A percentile compares a stretch with the other conserved stretches of the same genome.
These are phyloP conservation scores for Blastomussa wellsi DNA, from an alignment of 92 coral and sea anemone species.

Conservation along the genomic window DNA sequence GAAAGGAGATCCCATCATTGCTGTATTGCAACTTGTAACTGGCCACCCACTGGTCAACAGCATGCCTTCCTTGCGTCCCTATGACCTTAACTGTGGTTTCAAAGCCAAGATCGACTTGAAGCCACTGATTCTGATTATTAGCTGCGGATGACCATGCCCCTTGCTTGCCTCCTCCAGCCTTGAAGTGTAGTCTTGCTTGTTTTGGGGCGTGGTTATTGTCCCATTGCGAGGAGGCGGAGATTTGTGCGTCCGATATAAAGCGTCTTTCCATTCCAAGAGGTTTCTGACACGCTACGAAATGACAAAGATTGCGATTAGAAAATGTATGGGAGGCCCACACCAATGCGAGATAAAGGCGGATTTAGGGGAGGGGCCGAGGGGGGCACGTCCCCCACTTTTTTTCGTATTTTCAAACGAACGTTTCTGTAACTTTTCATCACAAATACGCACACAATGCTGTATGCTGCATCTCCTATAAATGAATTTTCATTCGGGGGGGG, in stretches of 20 bases:
- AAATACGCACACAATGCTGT: no score
- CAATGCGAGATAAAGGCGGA: no score
- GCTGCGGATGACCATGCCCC: conserved; percentile 45
- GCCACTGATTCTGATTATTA: conserved; percentile 4
- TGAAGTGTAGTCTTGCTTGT: conserved; percentile 33
- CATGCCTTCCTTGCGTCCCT: background rate
- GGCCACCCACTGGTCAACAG: background rate
- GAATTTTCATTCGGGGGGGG: no score
- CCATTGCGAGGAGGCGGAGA: conserved; percentile 42
- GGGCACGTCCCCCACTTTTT: no score
- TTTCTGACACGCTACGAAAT: background rate
- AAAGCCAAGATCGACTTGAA: background rate
- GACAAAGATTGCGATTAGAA: background rate
- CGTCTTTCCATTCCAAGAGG: conserved; percentile 3
- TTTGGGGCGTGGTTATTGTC: conserved; percentile 30
- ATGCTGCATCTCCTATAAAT: no score
- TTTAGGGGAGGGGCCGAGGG: no score
- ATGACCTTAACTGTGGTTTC: background rate
- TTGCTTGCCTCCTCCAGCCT: conserved; percentile 12
- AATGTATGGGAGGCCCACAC: no score
- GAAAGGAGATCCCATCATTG: background rate
- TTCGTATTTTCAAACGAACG: no score
- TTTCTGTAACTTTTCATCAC: no score
- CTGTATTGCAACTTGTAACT: background rate
- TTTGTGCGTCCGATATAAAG: conserved; percentile 19